Percentiles rank a stretch among this genome's conserved stretches.
Conservation (phyloP, 2,113 vertebrate species). For the Dipodomys stephensi region DNA sequence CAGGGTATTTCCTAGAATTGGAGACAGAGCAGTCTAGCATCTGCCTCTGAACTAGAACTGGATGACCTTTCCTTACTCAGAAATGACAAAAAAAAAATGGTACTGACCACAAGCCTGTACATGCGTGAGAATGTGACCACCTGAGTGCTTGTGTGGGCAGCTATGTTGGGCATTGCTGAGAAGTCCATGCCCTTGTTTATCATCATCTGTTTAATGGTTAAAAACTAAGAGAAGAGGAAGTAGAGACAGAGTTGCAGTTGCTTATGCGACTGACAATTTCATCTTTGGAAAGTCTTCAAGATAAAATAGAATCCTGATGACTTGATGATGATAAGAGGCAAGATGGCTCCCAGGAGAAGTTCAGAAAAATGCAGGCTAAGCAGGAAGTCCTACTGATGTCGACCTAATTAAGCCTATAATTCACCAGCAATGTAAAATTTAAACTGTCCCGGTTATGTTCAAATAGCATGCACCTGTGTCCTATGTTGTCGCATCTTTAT, state of each 20-base stretch:
- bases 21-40: slow-evolving; percentile 31
- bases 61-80: slow-evolving; percentile 59
- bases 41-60: slow-evolving; percentile 50
- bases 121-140: background rate
- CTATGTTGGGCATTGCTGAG: background rate
- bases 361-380: slow-evolving; percentile 10
- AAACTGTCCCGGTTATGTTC: background rate
- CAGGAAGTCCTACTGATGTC: slow-evolving; percentile 15
- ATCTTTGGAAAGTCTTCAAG: slow-evolving; percentile 49
- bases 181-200: background rate
- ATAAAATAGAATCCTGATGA: background rate
- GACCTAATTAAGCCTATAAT: background rate
- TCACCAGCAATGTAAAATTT: slow-evolving; percentile 45
- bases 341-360: slow-evolving; percentile 13
- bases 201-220: slow-evolving; percentile 7
- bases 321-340: slow-evolving; percentile 15
- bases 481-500: background rate
- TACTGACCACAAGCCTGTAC: slow-evolving; percentile 53
- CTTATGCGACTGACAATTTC: background rate
- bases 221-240: background rate
- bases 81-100: background rate
- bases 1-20: slow-evolving; percentile 54
- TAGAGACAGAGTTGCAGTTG: background rate
- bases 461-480: slow-evolving; percentile 63
- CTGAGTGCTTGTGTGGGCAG: background rate